A percentile compares a stretch with the other conserved stretches of the same genome.
phyloP scores from a whole-genome alignment of 2,797 vertebrate genomes.

The Gambelia wislizenii region DNA sequence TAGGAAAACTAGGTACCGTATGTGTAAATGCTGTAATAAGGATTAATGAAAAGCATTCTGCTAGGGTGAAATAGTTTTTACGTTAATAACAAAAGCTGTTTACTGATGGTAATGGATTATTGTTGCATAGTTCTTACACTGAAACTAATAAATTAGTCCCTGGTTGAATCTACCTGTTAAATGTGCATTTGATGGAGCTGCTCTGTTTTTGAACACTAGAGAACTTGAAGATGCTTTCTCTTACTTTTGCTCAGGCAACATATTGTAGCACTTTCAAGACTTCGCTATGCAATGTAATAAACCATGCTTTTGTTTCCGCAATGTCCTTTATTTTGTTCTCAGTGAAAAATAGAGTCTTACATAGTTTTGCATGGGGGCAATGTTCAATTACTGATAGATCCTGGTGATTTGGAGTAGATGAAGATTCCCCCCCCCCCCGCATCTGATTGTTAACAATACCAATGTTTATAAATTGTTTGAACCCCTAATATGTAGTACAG shows the following conservation, averaged over 20 bases:
- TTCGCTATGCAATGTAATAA: background rate
- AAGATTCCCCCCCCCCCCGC: too few species aligned
- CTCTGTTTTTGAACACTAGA: background rate
- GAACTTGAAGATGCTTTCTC: background rate
- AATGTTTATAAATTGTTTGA: background rate
- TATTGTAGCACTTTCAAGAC: too few species aligned
- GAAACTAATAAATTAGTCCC: background rate
- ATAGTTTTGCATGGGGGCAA: background rate
- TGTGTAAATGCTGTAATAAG: background rate
- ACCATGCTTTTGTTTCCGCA: background rate
- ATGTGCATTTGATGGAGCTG: background rate
- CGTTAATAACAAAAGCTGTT: background rate
- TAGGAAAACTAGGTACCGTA: background rate
- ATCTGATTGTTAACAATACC: background rate
- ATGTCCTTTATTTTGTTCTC: background rate
- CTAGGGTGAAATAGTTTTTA: background rate
- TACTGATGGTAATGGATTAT: background rate
- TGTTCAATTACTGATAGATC: background rate
- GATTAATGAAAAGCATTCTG: background rate
- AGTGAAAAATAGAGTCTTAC: background rate
- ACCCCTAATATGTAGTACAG: too few species aligned
- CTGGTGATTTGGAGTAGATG: background rate
- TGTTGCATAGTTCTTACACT: background rate
- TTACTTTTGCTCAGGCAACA: background rate
- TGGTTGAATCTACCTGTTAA: background rate